These are phyloP conservation scores for Pangasius djambal DNA, from an alignment of 2,797 vertebrate species.

Conservation along the genomic window DNA sequence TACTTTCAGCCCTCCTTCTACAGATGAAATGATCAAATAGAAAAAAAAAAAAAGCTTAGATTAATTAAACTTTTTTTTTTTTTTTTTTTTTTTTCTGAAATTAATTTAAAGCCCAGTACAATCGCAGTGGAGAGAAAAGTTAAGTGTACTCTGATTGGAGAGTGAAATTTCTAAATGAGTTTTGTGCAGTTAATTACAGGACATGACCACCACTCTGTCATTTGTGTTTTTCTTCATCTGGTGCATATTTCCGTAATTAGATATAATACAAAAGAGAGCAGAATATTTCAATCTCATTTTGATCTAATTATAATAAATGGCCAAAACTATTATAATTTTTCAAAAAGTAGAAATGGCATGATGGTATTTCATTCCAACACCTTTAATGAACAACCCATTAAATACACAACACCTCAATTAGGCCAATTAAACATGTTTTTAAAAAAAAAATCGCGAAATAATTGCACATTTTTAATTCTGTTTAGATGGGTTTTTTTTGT, in stretches of 20 bases:
- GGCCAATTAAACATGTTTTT: constrained; percentile 56
- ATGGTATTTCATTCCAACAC: constrained; percentile 56
- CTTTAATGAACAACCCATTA: constrained; percentile 65
- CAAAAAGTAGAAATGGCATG: constrained; percentile 48
- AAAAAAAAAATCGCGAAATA: not conserved
- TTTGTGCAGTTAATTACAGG: constrained; percentile 53
- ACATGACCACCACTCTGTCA: constrained; percentile 51
- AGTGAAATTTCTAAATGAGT: constrained; percentile 49
- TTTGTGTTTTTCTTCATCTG: constrained; percentile 57
- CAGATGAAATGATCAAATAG: constrained; percentile 59
- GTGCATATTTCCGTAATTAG: constrained; percentile 64
- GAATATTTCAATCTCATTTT: constrained; percentile 66
- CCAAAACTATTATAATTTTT: constrained; percentile 36
- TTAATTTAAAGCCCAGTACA: constrained; percentile 35
- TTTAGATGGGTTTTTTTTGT: not conserved
- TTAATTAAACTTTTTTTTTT: constrained; percentile 19
- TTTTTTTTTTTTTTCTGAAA: constrained; percentile 1
- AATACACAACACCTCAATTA: constrained; percentile 66
- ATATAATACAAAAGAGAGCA: constrained; percentile 59
- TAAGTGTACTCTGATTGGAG: constrained; percentile 42
- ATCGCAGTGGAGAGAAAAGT: constrained; percentile 22
- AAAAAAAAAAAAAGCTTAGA: not conserved
- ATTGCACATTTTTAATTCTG: constrained; percentile 5
- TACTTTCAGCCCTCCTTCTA: not conserved
- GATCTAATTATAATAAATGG: constrained; percentile 65